These are phyloP conservation scores for Malurus elegans DNA, from an alignment of 2,113 vertebrate genomes.

Conservation along the genomic window DNA sequence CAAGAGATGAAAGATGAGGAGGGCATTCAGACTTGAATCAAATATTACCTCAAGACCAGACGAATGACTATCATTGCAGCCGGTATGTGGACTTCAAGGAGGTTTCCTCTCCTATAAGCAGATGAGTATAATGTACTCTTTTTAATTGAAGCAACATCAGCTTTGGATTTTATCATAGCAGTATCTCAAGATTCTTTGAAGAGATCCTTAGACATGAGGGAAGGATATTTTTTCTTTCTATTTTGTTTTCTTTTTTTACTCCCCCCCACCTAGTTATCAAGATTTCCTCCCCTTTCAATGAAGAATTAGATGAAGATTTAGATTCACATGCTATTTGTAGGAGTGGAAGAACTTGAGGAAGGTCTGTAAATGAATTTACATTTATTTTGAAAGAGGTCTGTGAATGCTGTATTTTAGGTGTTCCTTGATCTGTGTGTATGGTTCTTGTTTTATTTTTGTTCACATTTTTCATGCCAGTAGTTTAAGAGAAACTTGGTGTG, in stretches of 20 bases:
- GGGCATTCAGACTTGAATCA: slow-evolving; percentile 59
- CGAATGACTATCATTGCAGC: slow-evolving; percentile 48
- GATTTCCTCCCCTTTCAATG: neutral
- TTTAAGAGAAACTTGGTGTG: neutral
- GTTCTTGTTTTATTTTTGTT: neutral
- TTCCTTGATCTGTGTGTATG: neutral
- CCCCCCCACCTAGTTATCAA: neutral
- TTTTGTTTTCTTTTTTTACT: neutral
- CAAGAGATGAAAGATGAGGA: slow-evolving; percentile 49
- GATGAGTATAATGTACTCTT: slow-evolving; percentile 65
- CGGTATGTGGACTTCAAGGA: slow-evolving; percentile 58
- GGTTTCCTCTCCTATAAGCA: slow-evolving; percentile 57
- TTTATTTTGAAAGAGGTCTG: neutral
- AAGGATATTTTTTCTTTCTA: neutral
- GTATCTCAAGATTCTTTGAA: neutral
- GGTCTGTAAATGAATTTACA: neutral
- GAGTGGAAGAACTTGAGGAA: neutral
- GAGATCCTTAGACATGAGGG: neutral
- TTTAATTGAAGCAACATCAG: slow-evolving; percentile 38
- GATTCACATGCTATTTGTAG: neutral
- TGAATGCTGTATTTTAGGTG: neutral
- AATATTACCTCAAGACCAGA: slow-evolving; percentile 47
- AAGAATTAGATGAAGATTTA: neutral
- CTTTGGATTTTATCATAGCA: slow-evolving; percentile 1
- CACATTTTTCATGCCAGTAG: neutral